Base-by-base conservation (phyloP, 2,888 invertebrate genomes). In the Trachelus tabidus region DNA sequence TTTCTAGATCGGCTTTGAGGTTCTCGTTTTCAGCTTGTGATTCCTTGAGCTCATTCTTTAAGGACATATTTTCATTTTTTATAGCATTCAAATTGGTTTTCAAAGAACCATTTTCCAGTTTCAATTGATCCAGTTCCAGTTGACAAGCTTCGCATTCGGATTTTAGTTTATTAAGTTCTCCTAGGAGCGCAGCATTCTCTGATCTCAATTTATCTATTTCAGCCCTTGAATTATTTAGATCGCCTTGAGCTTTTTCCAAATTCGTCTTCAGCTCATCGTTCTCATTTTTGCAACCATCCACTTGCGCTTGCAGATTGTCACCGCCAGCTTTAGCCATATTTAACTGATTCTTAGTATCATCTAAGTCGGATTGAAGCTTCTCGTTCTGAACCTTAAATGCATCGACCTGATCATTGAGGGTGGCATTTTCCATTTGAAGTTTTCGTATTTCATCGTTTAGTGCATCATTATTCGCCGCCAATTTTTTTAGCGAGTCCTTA, bases 1-100 rank as follows among this genome's bases (percentile, higher is more conserved):
- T 80, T 15, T 82, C 75, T 37, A 83, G 11, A 15, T 84, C 81
- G 4, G 34, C 34, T 33, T 23, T 77, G 12, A 81, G 73, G 33
- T 34, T 82, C 2, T 76, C 80, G 34, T 73, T 34, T 73, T 71
- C 71, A 35, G 69, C 68, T n/a, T 56, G 75, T 6, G 9, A 33
- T 71, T 71, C 73, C 31, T 33, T 78, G 9, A 80, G 77, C 40
- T 74, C 73, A 73, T 75, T 35, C 71, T 68, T 68, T 40, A 69
- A 23, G 34, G 56, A 80, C 76, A 81, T 75, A 33, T 76, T 82
- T n/a, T 79, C 81, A 12, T 78, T 73, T 80, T 76, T 12, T 74
- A 76, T 35, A 15, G 80, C 78, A 15, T 69, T 77, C 56, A 85
- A 35, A 34, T 83, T 76, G 1, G 79, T 77, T 34, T 77, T 79